Conservation (phyloP, 2,797 vertebrate genomes). For the Serranus cabrilla region DNA sequence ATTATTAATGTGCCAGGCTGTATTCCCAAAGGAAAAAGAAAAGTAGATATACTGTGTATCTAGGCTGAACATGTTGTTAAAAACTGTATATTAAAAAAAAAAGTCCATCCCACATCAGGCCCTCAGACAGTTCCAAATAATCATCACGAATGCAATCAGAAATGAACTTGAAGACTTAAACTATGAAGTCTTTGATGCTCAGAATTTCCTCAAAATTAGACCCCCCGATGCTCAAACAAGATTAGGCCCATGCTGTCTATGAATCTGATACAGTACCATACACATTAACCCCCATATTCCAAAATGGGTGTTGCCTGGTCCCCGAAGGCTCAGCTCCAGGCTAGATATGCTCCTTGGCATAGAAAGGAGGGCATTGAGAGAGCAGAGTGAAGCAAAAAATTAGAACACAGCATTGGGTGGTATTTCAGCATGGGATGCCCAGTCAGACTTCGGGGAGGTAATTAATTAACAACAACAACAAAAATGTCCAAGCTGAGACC, state of each 20-base stretch:
- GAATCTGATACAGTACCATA: slow-evolving; percentile 19
- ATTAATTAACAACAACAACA: slow-evolving; percentile 89
- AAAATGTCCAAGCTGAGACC: slow-evolving; percentile 82
- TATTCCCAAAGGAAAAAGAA: slow-evolving; percentile 1
- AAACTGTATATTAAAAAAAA: too few species aligned
- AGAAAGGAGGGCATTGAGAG: slow-evolving; percentile 73
- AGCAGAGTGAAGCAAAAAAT: slow-evolving; percentile 69
- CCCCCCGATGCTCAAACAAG: too few species aligned
- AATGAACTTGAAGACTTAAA: too few species aligned
- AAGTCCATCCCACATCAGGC: too few species aligned
- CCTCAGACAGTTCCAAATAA: too few species aligned
- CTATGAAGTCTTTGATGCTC: too few species aligned
- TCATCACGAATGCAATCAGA: too few species aligned
- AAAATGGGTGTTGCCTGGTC: slow-evolving; percentile 40
- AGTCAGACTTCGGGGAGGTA: slow-evolving; percentile 84
- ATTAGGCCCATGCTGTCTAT: too few species aligned
- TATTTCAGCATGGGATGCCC: slow-evolving; percentile 78
- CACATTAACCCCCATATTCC: slow-evolving; percentile 48
- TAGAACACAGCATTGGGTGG: slow-evolving; percentile 75
- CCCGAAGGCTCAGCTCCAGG: slow-evolving; percentile 59
- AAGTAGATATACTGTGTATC: not conserved
- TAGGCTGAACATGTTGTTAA: too few species aligned
- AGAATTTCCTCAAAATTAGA: too few species aligned
- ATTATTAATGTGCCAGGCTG: slow-evolving; percentile 8
- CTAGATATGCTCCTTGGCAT: slow-evolving; percentile 62